Percentiles rank a stretch among this genome's conserved stretches.
Evolutionary conservation across 2,113 vertebrate species (phyloP).

Genomic region (Phylloscopus trochiloides): DNA sequence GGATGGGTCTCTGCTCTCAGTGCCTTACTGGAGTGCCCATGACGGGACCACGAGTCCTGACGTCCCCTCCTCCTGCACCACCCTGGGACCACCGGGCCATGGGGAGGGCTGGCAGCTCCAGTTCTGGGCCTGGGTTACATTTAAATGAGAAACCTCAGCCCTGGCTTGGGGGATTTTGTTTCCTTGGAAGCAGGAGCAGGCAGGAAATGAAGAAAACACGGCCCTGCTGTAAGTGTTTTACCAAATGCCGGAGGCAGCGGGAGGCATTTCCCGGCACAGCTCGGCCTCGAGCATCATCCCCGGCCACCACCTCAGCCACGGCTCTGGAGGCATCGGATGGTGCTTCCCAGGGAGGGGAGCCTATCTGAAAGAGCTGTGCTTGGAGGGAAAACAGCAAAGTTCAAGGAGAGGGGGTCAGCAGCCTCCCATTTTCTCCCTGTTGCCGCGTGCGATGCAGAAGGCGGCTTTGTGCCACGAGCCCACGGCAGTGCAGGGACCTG

Average conservation of each 20-base stretch:
- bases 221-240: slow-evolving; percentile 31
- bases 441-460: rapidly evolving
- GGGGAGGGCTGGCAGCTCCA: neutral
- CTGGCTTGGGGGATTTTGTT: slow-evolving; percentile 44
- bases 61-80: neutral
- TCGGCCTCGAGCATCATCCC: neutral
- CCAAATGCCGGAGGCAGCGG: slow-evolving; percentile 44
- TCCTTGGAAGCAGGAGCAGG: slow-evolving; percentile 41
- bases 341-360: neutral
- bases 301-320: neutral
- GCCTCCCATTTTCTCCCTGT: neutral
- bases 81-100: rapidly evolving
- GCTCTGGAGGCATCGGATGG: rapidly evolving
- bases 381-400: neutral
- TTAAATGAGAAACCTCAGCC: slow-evolving; percentile 34
- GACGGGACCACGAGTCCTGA: rapidly evolving
- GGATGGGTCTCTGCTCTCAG: neutral
- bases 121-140: neutral
- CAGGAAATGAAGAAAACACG: slow-evolving; percentile 48
- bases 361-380: neutral
- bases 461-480: rapidly evolving
- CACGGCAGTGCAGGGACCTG: rapidly evolving
- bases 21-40: rapidly evolving
- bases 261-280: neutral
- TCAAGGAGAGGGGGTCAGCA: neutral